phyloP scores from a whole-genome alignment of 2,113 vertebrate genomes.

The Hyla sarda region DNA sequence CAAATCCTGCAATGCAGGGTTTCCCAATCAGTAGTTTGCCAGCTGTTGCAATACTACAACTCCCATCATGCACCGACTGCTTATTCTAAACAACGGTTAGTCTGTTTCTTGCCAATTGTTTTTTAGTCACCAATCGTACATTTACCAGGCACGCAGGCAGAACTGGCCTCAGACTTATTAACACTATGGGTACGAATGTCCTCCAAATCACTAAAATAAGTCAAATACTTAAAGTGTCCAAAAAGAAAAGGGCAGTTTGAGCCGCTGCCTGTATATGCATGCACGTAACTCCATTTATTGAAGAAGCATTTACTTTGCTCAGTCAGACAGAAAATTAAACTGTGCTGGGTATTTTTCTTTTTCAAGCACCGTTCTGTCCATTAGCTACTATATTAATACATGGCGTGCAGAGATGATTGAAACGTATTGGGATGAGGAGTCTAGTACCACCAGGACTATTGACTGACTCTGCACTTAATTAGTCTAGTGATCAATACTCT shows the following conservation, averaged over 20 bases:
- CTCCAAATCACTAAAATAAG: not conserved
- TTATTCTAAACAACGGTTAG: no score
- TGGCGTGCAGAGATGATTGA: conserved; percentile 30
- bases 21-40: no score
- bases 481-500: conserved; percentile 50
- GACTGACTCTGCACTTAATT: conserved; percentile 47
- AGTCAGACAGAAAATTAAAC: conserved; percentile 18
- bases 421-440: conserved; percentile 19
- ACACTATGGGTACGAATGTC: not conserved
- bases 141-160: no score
- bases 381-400: conserved; percentile 26
- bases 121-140: no score
- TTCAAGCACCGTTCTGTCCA: conserved; percentile 11
- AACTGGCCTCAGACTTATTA: not conserved
- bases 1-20: no score
- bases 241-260: not conserved
- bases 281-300: not conserved
- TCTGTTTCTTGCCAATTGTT: no score
- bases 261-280: not conserved
- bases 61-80: no score
- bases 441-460: conserved; percentile 14
- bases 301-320: not conserved
- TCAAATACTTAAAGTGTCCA: not conserved
- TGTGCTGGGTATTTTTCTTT: not conserved
- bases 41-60: no score